phyloP scores from a whole-genome alignment of 1,140 invertebrate genomes.

The Drosophila albomicans region DNA sequence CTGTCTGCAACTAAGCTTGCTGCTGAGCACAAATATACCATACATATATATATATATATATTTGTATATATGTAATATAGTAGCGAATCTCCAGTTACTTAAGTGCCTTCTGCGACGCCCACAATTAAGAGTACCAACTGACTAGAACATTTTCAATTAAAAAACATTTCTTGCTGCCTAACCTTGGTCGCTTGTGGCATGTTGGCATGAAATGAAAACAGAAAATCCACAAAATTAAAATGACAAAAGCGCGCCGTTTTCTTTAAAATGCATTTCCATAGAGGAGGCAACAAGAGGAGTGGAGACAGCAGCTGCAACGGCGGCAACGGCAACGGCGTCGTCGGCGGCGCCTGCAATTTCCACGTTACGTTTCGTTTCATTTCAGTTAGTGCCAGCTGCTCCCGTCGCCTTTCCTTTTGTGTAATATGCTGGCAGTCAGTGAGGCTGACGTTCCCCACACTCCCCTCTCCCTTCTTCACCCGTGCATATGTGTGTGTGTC shows the following conservation, averaged over 20 bases:
- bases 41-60: neutral
- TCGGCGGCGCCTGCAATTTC: conserved; percentile 55
- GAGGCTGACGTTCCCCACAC: neutral
- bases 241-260: conserved; percentile 78
- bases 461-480: neutral
- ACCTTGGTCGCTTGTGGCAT: conserved; percentile 64
- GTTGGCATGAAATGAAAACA: conserved; percentile 62
- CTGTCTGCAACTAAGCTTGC: neutral
- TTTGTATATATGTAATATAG: neutral
- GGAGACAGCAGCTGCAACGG: neutral
- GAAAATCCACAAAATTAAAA: conserved; percentile 82
- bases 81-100: conserved; percentile 39
- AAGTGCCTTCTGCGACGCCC: conserved; percentile 39
- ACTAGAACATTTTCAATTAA: conserved; percentile 79
- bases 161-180: conserved; percentile 62
- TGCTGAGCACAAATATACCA: neutral
- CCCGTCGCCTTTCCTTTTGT: conserved; percentile 57
- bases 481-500: conserved; percentile 16
- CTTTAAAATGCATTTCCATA: conserved; percentile 78
- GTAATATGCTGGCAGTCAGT: conserved; percentile 44
- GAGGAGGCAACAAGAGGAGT: conserved; percentile 17
- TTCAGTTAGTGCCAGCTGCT: conserved; percentile 78
- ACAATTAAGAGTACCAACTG: conserved; percentile 44
- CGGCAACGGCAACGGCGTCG: conserved; percentile 19
- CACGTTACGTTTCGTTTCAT: conserved; percentile 79